Evolutionary conservation across 2,888 invertebrate species (phyloP), one percentile per base, ranked within the genome.

Genomic region (Drosophila setosimentum): DNA sequence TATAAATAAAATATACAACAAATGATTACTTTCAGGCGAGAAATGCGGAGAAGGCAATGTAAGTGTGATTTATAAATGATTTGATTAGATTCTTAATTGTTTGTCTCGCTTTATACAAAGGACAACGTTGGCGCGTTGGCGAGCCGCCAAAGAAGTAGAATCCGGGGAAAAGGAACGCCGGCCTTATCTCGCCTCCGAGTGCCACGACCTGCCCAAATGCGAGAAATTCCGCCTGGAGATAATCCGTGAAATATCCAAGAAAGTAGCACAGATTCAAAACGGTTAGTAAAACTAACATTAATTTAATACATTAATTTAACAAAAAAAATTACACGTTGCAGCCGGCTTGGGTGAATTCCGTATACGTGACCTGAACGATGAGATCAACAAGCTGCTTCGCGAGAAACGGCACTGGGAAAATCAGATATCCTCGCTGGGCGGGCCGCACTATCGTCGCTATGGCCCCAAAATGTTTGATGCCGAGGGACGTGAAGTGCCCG

Each of bases 331-430:
- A 21, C 8, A 60, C 70, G 69, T 92, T 92, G 11, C 84, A 96
- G 97, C 99, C 79, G 99, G 99, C 68, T 94, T 99, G n/a, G 99
- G 99, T 4, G 99, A 99, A 93, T 99, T 99, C 92, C 96, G 99
- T 30, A 97, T 99, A 77, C 95, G 99, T 21, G 99, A 99, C 92
- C 94, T 99, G 29, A 99, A 99, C 93, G 99, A 99, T 94, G 99
- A 99, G 93, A 99, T 99, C 82, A 99, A 99, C 93, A 99, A 99
- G 93, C 93, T 99, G 76, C 94, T 99, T 70, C 94, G 99, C 54
- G 98, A 99, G 92, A 99, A 99, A 91, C 95, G 98, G 0, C 99
- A 99, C 92, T 99, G 99, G 99, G 99, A 99, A 92, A 96, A 97
- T 61, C 97, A 99, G 92, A 99, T 99, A 80, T 96, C 97, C 82